phyloP scores from a whole-genome alignment of 2,797 vertebrate species.

The Falco naumanni region DNA sequence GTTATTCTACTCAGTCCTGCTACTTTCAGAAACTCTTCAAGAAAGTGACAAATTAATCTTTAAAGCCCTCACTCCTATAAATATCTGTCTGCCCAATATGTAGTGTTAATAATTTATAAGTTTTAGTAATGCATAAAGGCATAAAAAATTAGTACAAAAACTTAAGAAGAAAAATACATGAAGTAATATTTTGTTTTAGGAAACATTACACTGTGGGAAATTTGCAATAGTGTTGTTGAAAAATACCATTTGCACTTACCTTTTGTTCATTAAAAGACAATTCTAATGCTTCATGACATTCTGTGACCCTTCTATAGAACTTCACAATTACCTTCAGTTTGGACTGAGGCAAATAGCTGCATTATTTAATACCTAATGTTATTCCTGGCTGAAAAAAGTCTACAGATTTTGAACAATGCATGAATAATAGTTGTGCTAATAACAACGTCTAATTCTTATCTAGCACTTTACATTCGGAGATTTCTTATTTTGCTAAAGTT shows the following conservation, averaged over 20 bases:
- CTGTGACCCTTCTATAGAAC: neutral
- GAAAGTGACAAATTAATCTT: neutral
- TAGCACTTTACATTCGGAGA: neutral
- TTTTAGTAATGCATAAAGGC: neutral
- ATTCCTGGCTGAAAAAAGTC: neutral
- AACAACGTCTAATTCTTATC: neutral
- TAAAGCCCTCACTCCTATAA: neutral
- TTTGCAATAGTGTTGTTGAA: neutral
- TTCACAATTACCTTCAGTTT: neutral
- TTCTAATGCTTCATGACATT: neutral
- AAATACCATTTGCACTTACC: neutral
- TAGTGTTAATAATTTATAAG: neutral
- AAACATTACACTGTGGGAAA: neutral
- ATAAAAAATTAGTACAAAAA: neutral
- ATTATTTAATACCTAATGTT: neutral
- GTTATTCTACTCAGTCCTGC: neutral
- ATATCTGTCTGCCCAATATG: neutral
- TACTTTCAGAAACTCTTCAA: neutral
- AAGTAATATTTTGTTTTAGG: neutral
- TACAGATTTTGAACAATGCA: neutral
- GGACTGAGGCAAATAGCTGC: neutral
- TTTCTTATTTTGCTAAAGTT: neutral
- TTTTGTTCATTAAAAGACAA: neutral
- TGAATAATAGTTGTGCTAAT: neutral
- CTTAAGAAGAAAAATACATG: neutral